These are phyloP conservation scores for Ennomos fuscantarius DNA, from an alignment of 2,888 invertebrate species.

Conservation along the genomic window DNA sequence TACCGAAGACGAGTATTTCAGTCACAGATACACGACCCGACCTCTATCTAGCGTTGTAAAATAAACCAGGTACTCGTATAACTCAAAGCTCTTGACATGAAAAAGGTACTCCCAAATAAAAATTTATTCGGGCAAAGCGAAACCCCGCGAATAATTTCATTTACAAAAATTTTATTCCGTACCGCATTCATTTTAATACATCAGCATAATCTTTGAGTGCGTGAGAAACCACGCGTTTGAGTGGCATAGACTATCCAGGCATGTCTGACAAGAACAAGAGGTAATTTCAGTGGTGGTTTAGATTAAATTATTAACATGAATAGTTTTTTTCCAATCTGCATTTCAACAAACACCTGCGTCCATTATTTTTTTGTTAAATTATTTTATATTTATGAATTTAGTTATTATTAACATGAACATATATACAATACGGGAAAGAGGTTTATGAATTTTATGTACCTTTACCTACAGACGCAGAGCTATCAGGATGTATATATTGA, in stretches of 20 bases:
- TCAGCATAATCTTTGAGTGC: conserved; percentile 72
- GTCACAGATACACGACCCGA: conserved; percentile 32
- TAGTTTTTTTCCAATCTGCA: too few species aligned
- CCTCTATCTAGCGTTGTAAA: conserved; percentile 36
- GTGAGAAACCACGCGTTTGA: conserved; percentile 58
- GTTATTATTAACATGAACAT: too few species aligned
- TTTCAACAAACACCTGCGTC: too few species aligned
- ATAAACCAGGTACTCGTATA: conserved; percentile 50
- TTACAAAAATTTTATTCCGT: conserved; percentile 63
- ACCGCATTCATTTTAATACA: conserved; percentile 75
- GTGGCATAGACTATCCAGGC: conserved; percentile 34
- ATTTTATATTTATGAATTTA: too few species aligned
- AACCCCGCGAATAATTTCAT: conserved; percentile 72
- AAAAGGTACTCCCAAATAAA: conserved; percentile 65
- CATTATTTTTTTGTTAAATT: too few species aligned
- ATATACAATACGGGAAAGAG: too few species aligned
- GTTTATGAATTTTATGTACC: too few species aligned
- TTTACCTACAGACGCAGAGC: too few species aligned
- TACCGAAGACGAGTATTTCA: conserved; percentile 23
- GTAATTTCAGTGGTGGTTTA: conserved; percentile 1
- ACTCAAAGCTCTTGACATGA: conserved; percentile 58
- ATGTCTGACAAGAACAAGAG: conserved; percentile 2
- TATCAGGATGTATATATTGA: too few species aligned
- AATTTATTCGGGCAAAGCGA: conserved; percentile 59
- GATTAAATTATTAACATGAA: too few species aligned